A percentile compares a stretch with the other conserved stretches of the same genome.
phyloP scores from a whole-genome alignment of 2,888 invertebrate species.

The Listrodromus nycthemerus region DNA sequence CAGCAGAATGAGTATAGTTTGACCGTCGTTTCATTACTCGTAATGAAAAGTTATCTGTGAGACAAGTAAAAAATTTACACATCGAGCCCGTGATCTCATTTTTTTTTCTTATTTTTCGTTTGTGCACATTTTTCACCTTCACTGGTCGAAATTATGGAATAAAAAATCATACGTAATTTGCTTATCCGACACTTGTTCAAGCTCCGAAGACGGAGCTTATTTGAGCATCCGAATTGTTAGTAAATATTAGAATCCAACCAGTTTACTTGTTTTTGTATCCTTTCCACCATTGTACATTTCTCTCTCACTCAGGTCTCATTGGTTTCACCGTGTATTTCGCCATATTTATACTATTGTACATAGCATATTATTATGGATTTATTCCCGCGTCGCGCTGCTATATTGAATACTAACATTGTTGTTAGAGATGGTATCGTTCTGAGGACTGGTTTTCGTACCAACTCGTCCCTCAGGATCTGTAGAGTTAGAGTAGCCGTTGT shows the following conservation, averaged over 20 bases:
- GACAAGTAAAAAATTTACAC: neutral
- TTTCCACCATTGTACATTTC: slow-evolving; percentile 6
- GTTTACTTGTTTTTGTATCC: neutral
- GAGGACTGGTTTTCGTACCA: slow-evolving; percentile 77
- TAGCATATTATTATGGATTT: slow-evolving; percentile 8
- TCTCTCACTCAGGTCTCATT: slow-evolving; percentile 63
- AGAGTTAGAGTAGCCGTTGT: slow-evolving; percentile 73
- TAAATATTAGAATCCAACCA: slow-evolving; percentile 11
- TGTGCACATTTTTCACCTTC: neutral
- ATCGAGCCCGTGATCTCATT: slow-evolving; percentile 8
- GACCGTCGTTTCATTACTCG: neutral
- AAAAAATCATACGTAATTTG: neutral
- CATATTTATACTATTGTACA: neutral
- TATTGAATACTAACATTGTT: slow-evolving; percentile 80
- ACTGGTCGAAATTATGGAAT: neutral
- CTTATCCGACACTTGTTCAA: neutral
- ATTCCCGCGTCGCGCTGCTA: slow-evolving; percentile 36
- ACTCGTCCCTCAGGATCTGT: slow-evolving; percentile 77
- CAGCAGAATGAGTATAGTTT: neutral
- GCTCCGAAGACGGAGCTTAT: slow-evolving; percentile 15
- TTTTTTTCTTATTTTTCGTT: neutral
- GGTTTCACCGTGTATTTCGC: slow-evolving; percentile 44
- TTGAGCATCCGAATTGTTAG: slow-evolving; percentile 23
- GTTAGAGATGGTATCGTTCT: slow-evolving; percentile 79
- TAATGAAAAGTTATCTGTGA: neutral